phyloP scores from a whole-genome alignment of 2,888 invertebrate species.

The Nephrotoma flavescens region DNA sequence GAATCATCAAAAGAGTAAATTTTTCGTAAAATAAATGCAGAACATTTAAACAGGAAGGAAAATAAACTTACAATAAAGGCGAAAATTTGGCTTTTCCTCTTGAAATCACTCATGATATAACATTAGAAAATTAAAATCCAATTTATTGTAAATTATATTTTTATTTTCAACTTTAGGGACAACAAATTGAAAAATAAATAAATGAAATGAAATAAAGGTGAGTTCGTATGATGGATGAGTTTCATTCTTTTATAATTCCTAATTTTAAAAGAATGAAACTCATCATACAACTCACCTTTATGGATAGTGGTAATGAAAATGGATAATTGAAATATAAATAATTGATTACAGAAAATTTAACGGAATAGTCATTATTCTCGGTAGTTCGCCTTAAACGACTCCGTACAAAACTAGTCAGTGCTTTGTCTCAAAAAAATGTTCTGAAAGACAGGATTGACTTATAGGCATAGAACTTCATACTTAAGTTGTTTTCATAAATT shows the following conservation, averaged over 20 bases:
- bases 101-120: not conserved
- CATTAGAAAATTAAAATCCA: not conserved
- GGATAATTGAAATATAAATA: not conserved
- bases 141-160: not conserved
- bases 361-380: not conserved
- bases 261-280: not conserved
- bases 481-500: no score
- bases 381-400: no score
- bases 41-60: not conserved
- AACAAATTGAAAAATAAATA: not conserved
- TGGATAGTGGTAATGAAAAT: not conserved
- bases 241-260: no score
- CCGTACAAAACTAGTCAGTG: no score
- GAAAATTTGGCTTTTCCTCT: not conserved
- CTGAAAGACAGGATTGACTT: no score
- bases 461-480: no score
- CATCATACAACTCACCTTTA: not conserved
- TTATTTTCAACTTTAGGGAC: not conserved
- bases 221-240: no score
- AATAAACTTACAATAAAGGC: not conserved
- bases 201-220: no score
- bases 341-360: not conserved
- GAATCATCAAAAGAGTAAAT: not conserved
- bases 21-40: not conserved
- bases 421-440: no score